phyloP scores from a whole-genome alignment of 2,888 invertebrate species.

The Nysson spinosus region DNA sequence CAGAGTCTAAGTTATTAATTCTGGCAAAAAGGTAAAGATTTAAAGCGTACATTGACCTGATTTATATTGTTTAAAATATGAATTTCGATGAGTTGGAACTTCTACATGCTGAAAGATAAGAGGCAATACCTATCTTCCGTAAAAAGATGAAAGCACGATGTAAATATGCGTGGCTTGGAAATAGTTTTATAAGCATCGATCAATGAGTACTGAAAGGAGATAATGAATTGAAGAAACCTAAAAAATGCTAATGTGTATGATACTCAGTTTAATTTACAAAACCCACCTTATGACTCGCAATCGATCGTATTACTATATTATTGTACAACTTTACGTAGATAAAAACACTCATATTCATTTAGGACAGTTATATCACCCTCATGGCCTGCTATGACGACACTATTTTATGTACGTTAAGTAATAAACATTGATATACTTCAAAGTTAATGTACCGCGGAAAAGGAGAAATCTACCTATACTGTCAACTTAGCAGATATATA shows the following conservation, averaged over 20 bases:
- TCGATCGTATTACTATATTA: slow-evolving; percentile 64
- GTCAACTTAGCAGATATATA: slow-evolving; percentile 23
- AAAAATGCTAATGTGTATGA: slow-evolving; percentile 54
- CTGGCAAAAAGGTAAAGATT: too few species aligned
- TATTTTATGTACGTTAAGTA: slow-evolving; percentile 64
- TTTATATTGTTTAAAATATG: too few species aligned
- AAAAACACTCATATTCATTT: slow-evolving; percentile 74
- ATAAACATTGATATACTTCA: slow-evolving; percentile 3
- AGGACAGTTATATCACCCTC: slow-evolving; percentile 66
- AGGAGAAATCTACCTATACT: slow-evolving; percentile 20
- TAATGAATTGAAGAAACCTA: slow-evolving; percentile 44
- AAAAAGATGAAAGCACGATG: too few species aligned
- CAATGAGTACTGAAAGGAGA: slow-evolving; percentile 35
- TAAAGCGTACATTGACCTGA: too few species aligned
- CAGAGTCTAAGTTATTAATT: too few species aligned
- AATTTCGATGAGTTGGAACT: too few species aligned
- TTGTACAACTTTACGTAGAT: slow-evolving; percentile 72
- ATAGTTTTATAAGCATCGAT: slow-evolving; percentile 22
- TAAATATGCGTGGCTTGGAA: too few species aligned
- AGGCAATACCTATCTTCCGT: too few species aligned
- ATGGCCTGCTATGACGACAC: slow-evolving; percentile 70
- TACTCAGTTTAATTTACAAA: slow-evolving; percentile 67
- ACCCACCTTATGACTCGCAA: slow-evolving; percentile 62
- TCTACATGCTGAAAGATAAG: slow-evolving; percentile 6
- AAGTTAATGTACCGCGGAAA: slow-evolving; percentile 20